A percentile compares a stretch with the other conserved stretches of the same genome.
These are phyloP conservation scores for Drosophila meridiana DNA, from an alignment of 2,888 invertebrate genomes.

Conservation along the genomic window DNA sequence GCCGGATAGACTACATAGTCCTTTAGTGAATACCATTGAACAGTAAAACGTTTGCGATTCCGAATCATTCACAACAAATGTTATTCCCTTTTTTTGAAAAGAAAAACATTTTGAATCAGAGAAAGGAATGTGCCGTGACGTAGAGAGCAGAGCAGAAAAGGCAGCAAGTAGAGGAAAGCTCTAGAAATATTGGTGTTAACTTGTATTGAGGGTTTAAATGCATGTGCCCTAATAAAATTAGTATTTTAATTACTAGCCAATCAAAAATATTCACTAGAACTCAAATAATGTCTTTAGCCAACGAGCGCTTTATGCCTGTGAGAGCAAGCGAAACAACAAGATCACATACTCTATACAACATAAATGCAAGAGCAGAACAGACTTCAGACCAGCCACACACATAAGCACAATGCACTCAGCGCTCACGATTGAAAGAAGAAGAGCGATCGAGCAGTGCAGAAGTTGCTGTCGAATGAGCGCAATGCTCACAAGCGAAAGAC, in stretches of 20 bases:
- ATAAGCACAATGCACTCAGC: not conserved
- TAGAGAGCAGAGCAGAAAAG: not conserved
- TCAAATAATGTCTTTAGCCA: too few species aligned
- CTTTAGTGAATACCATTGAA: conserved; percentile 1
- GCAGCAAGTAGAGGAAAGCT: not conserved
- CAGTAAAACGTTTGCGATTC: not conserved
- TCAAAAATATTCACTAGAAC: not conserved
- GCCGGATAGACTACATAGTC: conserved; percentile 4
- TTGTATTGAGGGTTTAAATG: too few species aligned
- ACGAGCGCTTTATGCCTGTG: not conserved
- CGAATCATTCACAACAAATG: not conserved
- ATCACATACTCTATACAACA: not conserved
- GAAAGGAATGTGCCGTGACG: not conserved
- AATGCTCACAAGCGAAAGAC: conserved; percentile 1
- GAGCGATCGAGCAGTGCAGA: not conserved
- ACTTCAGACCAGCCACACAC: not conserved
- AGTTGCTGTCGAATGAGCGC: not conserved
- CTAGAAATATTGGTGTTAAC: not conserved
- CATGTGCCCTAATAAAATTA: too few species aligned
- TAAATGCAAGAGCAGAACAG: not conserved
- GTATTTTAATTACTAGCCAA: not conserved
- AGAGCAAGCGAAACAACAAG: not conserved
- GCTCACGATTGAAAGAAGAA: conserved; percentile 1
- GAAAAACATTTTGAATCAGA: not conserved
- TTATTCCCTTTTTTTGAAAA: not conserved